These are phyloP conservation scores for Acanthosoma haemorrhoidale DNA, from an alignment of 2,888 invertebrate species.

Conservation along the genomic window DNA sequence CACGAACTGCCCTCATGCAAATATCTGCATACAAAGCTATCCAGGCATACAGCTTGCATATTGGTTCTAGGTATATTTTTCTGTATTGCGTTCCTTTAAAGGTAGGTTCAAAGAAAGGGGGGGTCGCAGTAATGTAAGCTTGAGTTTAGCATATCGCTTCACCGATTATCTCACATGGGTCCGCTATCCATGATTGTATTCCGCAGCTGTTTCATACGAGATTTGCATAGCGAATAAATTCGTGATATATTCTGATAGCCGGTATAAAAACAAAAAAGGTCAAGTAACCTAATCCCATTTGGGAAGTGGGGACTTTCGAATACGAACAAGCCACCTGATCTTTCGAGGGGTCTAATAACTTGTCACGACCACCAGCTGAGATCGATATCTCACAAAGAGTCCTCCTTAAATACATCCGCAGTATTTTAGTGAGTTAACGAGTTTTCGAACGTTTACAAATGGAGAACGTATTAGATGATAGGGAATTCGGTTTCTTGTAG, in stretches of 20 bases:
- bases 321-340: neutral
- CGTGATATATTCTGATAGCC: neutral
- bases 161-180: neutral
- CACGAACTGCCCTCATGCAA: neutral
- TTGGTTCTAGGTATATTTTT: neutral
- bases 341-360: neutral
- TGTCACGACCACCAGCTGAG: neutral
- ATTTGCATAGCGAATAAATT: neutral
- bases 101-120: neutral
- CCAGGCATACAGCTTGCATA: neutral
- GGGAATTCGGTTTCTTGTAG: too few species aligned
- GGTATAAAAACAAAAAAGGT: neutral
- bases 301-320: neutral
- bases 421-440: too few species aligned
- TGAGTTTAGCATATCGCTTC: neutral
- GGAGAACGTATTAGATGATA: too few species aligned
- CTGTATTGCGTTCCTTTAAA: neutral
- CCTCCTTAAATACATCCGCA: too few species aligned
- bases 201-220: neutral
- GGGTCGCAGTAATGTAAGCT: conserved; percentile 4
- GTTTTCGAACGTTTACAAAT: too few species aligned
- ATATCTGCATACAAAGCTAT: conserved; percentile 1
- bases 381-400: neutral
- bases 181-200: neutral
- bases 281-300: neutral